Evolutionary conservation across 2,113 vertebrate genomes (phyloP).

Genomic region (Ginglymostoma cirratum): DNA sequence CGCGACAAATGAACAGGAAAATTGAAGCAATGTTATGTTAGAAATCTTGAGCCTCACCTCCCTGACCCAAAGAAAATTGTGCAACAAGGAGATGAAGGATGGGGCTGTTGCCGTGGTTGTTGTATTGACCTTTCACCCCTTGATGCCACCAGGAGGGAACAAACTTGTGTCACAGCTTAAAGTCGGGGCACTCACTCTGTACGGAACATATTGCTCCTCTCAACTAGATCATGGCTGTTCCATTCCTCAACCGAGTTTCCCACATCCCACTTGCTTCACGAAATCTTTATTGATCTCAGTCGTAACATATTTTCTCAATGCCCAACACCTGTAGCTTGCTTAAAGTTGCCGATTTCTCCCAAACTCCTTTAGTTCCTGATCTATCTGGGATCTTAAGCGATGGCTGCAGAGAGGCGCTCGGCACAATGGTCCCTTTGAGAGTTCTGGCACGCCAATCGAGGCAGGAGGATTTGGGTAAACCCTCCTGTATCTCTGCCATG

Average conservation of each 20-base stretch:
- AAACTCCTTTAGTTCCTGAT: background rate
- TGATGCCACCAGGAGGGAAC: background rate
- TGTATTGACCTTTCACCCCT: background rate
- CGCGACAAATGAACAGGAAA: constrained; percentile 96
- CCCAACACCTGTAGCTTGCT: background rate
- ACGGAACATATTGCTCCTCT: background rate
- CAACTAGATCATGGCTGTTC: background rate
- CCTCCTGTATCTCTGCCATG: no score
- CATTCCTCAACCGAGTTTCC: background rate
- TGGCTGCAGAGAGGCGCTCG: background rate
- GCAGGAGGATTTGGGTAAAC: no score
- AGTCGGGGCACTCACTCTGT: background rate
- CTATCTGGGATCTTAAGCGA: background rate
- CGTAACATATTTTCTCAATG: background rate
- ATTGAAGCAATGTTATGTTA: constrained; percentile 99
- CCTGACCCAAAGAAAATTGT: constrained; percentile 70
- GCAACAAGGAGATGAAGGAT: constrained; percentile 55
- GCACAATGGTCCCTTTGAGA: no score
- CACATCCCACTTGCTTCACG: background rate
- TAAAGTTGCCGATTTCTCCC: background rate
- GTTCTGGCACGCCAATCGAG: no score
- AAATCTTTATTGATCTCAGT: background rate
- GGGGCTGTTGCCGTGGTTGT: background rate
- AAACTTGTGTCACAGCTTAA: background rate
- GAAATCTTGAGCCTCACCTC: constrained; percentile 88